Percentiles rank a stretch among this genome's conserved stretches.
These are phyloP conservation scores for Philopotamus ludificatus DNA, from an alignment of 1,140 invertebrate genomes.

Conservation along the genomic window DNA sequence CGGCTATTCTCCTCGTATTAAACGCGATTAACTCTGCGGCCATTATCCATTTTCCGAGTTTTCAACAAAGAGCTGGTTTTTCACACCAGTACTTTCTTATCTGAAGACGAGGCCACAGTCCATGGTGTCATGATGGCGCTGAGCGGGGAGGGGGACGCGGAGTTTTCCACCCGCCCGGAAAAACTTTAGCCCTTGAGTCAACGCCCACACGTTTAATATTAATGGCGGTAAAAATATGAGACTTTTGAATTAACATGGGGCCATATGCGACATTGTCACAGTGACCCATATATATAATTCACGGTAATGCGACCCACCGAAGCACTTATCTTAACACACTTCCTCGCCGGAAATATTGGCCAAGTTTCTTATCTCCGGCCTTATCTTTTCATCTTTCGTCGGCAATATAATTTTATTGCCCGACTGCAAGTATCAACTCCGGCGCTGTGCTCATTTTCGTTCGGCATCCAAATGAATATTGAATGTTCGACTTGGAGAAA, in stretches of 20 bases:
- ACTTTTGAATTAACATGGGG: too few species aligned
- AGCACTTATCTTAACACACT: constrained; percentile 21
- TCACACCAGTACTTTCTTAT: too few species aligned
- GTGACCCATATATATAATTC: background rate
- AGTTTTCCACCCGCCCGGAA: too few species aligned
- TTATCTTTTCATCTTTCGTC: constrained; percentile 19
- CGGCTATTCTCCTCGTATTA: too few species aligned
- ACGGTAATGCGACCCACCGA: background rate
- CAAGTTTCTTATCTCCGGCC: constrained; percentile 17
- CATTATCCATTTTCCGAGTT: too few species aligned
- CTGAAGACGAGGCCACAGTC: too few species aligned
- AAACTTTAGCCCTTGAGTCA: too few species aligned
- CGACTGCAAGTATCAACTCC: constrained; percentile 10
- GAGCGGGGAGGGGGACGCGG: too few species aligned
- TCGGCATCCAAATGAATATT: background rate
- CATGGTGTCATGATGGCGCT: too few species aligned
- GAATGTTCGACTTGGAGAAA: background rate
- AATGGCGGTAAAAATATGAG: background rate
- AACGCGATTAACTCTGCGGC: too few species aligned
- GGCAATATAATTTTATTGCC: constrained; percentile 25
- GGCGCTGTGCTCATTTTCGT: background rate
- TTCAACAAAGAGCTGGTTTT: too few species aligned
- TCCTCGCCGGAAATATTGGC: constrained; percentile 12
- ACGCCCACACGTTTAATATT: background rate
- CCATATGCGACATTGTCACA: background rate